Conservation (phyloP, 2,113 vertebrate species). For the Eleginops maclovinus region DNA sequence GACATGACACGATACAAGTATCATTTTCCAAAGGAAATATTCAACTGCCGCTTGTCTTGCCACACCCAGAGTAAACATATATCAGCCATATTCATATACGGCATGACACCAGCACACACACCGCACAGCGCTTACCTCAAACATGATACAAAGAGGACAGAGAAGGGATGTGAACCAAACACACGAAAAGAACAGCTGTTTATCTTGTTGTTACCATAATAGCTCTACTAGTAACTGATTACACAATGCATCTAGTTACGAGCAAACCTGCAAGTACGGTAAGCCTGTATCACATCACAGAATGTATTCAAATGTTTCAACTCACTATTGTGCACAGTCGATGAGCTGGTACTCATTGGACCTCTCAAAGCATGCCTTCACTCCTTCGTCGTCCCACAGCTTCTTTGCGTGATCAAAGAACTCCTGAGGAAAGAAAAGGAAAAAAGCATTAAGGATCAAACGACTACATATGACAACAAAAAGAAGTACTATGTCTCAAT, state of each 20-base stretch:
- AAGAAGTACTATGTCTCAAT: background rate
- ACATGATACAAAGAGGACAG: slow-evolving; percentile 23
- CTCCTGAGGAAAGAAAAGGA: slow-evolving; percentile 84
- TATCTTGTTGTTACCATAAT: background rate
- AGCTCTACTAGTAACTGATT: background rate
- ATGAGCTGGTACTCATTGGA: slow-evolving; percentile 99
- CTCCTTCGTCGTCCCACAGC: slow-evolving; percentile 98
- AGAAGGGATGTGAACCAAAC: slow-evolving; percentile 21
- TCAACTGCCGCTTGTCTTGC: slow-evolving; percentile 57
- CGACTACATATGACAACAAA: background rate
- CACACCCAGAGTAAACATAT: slow-evolving; percentile 77
- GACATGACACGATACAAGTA: slow-evolving; percentile 43
- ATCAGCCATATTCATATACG: slow-evolving; percentile 61
- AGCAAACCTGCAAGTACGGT: background rate
- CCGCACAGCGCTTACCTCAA: slow-evolving; percentile 32
- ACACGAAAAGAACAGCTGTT: background rate
- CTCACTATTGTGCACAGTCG: slow-evolving; percentile 99
- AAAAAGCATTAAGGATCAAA: slow-evolving; percentile 27
- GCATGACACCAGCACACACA: slow-evolving; percentile 61
- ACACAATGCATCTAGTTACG: background rate
- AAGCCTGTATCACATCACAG: slow-evolving; percentile 6
- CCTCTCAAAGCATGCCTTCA: slow-evolving; percentile 97
- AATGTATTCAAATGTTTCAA: slow-evolving; percentile 55
- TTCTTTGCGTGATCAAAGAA: slow-evolving; percentile 99
- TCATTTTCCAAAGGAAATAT: slow-evolving; percentile 62